A percentile compares a stretch with the other conserved stretches of the same genome.
phyloP scores from a whole-genome alignment of 2,113 vertebrate species.

The Panthera uncia region DNA sequence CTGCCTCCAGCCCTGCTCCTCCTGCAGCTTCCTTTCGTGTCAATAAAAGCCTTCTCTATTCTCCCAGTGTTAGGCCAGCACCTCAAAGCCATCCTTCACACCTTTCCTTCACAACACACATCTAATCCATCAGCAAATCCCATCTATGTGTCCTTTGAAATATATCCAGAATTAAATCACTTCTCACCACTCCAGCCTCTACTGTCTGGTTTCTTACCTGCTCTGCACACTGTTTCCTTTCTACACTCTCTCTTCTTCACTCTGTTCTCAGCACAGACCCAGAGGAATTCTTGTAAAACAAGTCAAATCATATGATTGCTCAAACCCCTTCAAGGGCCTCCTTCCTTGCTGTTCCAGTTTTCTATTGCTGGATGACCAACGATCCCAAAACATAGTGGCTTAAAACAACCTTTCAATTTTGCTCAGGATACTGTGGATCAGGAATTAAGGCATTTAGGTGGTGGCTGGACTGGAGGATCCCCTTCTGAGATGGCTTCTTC shows the following conservation, averaged over 20 bases:
- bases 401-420: not conserved
- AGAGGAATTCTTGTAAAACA: slow-evolving; percentile 14
- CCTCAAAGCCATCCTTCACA: not conserved
- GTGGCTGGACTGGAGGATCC: not conserved
- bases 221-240: not conserved
- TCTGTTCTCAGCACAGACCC: not conserved
- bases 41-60: not conserved
- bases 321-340: not conserved
- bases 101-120: not conserved
- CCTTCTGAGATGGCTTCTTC: not conserved
- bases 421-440: not conserved
- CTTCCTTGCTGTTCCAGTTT: not conserved
- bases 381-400: not conserved
- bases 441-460: not conserved
- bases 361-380: not conserved
- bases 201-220: not conserved
- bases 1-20: not conserved
- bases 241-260: not conserved
- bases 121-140: not conserved
- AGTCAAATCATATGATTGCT: slow-evolving; percentile 18
- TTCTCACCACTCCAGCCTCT: not conserved
- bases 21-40: not conserved
- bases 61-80: not conserved
- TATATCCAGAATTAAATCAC: not conserved
- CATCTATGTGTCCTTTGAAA: not conserved